Evolutionary conservation across 2,113 vertebrate species (phyloP).

Genomic region (Albula goreensis): DNA sequence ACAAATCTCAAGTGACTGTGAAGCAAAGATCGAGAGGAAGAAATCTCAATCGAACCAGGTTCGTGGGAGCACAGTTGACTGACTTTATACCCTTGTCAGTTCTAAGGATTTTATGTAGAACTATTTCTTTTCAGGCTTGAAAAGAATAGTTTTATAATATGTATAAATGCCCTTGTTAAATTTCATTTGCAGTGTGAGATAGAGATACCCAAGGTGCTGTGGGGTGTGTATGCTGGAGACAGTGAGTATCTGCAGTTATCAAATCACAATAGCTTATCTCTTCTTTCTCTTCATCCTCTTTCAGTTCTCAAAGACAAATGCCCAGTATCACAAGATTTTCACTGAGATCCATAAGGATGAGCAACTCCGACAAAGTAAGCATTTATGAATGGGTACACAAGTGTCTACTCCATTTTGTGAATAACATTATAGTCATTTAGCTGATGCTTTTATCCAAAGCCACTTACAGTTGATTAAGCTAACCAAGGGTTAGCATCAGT

Average conservation of each 20-base stretch:
- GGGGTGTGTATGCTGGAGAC: background rate
- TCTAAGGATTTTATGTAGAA: background rate
- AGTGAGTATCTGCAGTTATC: background rate
- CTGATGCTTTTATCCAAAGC: too few relatives aligned
- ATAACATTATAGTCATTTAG: background rate
- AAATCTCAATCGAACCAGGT: slow-evolving; percentile 61
- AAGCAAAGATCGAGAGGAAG: slow-evolving; percentile 56
- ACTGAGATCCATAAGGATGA: slow-evolving; percentile 87
- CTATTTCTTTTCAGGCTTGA: background rate
- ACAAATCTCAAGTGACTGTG: slow-evolving; percentile 51
- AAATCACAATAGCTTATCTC: background rate
- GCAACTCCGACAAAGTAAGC: slow-evolving; percentile 88
- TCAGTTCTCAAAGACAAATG: slow-evolving; percentile 85
- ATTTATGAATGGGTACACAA: background rate
- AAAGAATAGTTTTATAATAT: background rate
- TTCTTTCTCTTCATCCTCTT: slow-evolving; percentile 39
- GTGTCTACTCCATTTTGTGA: background rate
- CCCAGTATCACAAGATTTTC: slow-evolving; percentile 95
- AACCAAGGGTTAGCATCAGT: too few relatives aligned
- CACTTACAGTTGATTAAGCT: too few relatives aligned
- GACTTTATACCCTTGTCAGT: background rate
- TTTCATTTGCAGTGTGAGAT: background rate
- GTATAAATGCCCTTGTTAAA: background rate
- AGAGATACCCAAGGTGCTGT: background rate
- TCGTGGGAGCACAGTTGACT: background rate